Base-by-base conservation (phyloP, 1,140 invertebrate genomes). In the Ericerus pela region DNA sequence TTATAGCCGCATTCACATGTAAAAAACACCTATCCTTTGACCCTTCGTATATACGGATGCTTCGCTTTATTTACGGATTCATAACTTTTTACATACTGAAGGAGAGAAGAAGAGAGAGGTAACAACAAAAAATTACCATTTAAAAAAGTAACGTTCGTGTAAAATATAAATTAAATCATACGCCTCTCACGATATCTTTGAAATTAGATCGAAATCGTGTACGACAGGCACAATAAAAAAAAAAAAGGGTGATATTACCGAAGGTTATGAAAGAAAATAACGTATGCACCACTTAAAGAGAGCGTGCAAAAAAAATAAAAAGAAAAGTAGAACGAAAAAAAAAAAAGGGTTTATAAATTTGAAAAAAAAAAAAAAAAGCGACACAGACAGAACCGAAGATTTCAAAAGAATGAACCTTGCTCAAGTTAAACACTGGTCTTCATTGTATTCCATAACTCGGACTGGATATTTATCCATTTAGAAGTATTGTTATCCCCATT, bases 401-500 rank as follows among this genome's bases (percentile, higher is more conserved):
- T 47, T 24, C 26, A 47, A n/a, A 47, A 47, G 41, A 47, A 47
- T 47, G 41, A 47, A 47, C 41, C 20, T 47, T 47, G 10, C 18
- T 47, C 26, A 47, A 47, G 41, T 47, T 47, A 47, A 47, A 47
- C 41, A 47, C 41, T 47, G 41, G 41, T 47, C 41, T 47, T 47
- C 41, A 47, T 47, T 47, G 41, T 47, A 47, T 47, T 47, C n/a
- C n/a, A 24, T 33, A 47, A 47, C 41, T 47, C 41, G 41, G 41
- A 47, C 41, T 47, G 41, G 41, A 47, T 47, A 47, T 47, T 47
- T 47, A 47, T 47, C 41, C 41, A 47, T 47, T 47, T 47, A 47
- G 20, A 47, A 47, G 41, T 47, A 47, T 47, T 47, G 41, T 47
- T n/a, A n/a, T 47, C 16, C 10, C 20, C 20, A 16, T 47, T 24